These are phyloP conservation scores for Euwallacea fornicatus DNA, from an alignment of 1,140 invertebrate species.

Conservation along the genomic window DNA sequence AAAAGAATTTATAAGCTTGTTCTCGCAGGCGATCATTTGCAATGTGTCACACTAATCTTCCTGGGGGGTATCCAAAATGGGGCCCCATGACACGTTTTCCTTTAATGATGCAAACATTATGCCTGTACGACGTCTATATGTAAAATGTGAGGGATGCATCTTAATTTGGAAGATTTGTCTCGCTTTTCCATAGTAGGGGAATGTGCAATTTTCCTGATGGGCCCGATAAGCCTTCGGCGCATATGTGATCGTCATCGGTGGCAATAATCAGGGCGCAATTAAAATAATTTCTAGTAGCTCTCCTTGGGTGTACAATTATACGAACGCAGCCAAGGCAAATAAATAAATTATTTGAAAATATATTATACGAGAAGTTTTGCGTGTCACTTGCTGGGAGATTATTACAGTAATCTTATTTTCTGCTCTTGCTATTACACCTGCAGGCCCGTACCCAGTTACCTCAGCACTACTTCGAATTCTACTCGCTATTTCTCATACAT, in stretches of 20 bases:
- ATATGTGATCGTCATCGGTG: conserved; percentile 10
- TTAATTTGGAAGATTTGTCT: conserved; percentile 1
- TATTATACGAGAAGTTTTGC: conserved; percentile 26
- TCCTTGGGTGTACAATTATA: conserved; percentile 17
- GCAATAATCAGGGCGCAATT: conserved; percentile 16
- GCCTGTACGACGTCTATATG: not conserved
- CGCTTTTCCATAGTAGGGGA: not conserved
- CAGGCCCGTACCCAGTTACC: not conserved
- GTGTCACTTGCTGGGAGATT: conserved; percentile 27
- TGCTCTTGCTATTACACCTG: not conserved
- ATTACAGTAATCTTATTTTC: conserved; percentile 14
- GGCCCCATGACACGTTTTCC: not conserved
- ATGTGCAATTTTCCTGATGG: not conserved
- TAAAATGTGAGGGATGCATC: not conserved
- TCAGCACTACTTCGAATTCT: not conserved
- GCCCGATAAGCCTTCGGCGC: conserved; percentile 8
- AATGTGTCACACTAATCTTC: no score
- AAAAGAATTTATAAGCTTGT: no score
- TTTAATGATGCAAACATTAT: conserved; percentile 4
- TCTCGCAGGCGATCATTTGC: no score
- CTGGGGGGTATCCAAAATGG: not conserved
- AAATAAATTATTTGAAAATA: conserved; percentile 31
- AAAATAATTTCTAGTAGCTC: conserved; percentile 29
- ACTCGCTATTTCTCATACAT: not conserved
- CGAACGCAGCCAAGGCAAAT: conserved; percentile 22